Evolutionary conservation across 23 tunicate species (phyloP), one percentile per base, ranked within the genome.

Genomic region (Corella eumyota): DNA sequence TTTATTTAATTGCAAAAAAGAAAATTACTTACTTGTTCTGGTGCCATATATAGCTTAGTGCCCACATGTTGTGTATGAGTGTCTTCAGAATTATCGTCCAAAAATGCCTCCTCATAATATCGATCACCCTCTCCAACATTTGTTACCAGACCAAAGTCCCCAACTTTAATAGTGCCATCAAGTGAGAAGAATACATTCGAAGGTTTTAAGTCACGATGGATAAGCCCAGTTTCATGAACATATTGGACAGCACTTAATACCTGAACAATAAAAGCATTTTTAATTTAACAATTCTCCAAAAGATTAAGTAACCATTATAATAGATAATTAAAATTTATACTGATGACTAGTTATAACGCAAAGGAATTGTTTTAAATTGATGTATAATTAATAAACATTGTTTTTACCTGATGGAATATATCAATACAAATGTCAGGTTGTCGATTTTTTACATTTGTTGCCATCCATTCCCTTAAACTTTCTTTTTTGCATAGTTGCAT

Each of bases 141-240:
- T 7, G 96, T 73, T 4, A 88, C 96, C 57, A 88, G 32, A 0
- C 96, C 96, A 38, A 88, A 88, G 52, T 88, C 96, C 6, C 96
- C 96, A 11, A 88, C 88, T 88, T 88, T 88, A 29, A 88, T 52
- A 5, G 69, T 59, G 1, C 80, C 85, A 58, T 85, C 85, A 34
- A 62, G 61, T 32, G 96, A 88, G 74, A 88, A 88, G 53, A 88
- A 67, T 11, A 88, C 88, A 47, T 88, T 88, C 22, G 96, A 88
- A n/a, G 96, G 96, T 69, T 88, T 78, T 32, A 88, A 40, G 34
- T 88, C 96, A 25, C 96, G 62, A 49, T 88, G 96, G 9, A 88
- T 88, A 2, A 88, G 71, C 29, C 62, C 78, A 7, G 30, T 50
- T 3, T 79, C 88, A 45, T 88, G 96, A 5, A 88, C 62, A 46